These are phyloP conservation scores for Aurelia aurita DNA, from an alignment of 30 jellyfish, hydroid and myxozoan species.

Conservation along the genomic window DNA sequence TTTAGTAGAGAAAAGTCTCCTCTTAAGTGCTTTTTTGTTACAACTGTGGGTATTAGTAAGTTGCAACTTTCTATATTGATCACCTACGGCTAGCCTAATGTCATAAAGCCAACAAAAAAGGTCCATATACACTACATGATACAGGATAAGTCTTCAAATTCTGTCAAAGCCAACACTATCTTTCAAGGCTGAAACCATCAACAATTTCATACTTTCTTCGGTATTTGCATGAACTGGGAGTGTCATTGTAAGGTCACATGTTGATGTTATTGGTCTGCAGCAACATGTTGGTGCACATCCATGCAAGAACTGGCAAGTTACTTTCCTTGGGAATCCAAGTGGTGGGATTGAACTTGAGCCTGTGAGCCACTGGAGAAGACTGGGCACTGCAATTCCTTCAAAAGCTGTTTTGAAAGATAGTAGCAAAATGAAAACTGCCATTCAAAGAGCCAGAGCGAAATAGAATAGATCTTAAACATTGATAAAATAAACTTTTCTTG, in stretches of 20 bases:
- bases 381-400: not conserved
- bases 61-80: no score
- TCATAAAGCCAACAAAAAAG: no score
- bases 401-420: not conserved
- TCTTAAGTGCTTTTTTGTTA: no score
- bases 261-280: constrained; percentile 4
- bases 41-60: no score
- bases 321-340: not conserved
- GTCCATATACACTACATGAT: no score
- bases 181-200: constrained; percentile 6
- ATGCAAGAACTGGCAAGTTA: constrained; percentile 1
- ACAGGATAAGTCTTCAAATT: no score
- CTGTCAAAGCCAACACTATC: no score
- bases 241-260: not conserved
- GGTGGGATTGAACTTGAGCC: constrained; percentile 1
- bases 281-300: not conserved
- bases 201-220: not conserved
- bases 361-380: constrained; percentile 1
- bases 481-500: no score
- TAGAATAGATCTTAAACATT: no score
- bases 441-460: no score
- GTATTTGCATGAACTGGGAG: constrained; percentile 4
- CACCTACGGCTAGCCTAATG: no score
- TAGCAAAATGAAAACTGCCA: not conserved
- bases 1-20: no score